These are phyloP conservation scores for Hydrolagus affinis DNA, from an alignment of 2,113 vertebrate species.

Conservation along the genomic window DNA sequence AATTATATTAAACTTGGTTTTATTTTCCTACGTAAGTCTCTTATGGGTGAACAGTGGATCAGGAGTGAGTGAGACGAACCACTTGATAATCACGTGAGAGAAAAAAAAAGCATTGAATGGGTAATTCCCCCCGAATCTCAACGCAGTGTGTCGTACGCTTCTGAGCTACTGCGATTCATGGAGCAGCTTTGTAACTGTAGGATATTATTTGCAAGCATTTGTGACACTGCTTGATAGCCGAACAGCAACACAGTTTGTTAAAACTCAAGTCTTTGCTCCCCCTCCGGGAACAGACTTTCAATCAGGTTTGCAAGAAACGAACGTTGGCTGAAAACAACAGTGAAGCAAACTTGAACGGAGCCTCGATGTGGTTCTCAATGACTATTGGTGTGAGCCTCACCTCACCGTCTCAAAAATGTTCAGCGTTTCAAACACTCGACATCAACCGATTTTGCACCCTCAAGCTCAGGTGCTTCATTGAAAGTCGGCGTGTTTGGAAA, in stretches of 20 bases:
- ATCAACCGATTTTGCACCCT: background rate
- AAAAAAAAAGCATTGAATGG: background rate
- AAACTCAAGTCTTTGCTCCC: background rate
- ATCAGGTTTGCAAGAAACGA: background rate
- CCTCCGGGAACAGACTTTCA: background rate
- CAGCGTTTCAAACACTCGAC: background rate
- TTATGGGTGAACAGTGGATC: constrained; percentile 7
- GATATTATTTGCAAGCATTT: constrained; percentile 13
- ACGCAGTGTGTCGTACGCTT: background rate
- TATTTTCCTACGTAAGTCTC: background rate
- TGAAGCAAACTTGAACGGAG: background rate
- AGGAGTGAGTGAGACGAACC: background rate
- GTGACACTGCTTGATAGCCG: background rate
- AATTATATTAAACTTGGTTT: background rate
- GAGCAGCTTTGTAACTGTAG: background rate
- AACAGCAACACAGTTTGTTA: constrained; percentile 16
- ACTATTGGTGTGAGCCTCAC: background rate
- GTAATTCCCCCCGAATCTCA: background rate
- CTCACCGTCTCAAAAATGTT: background rate
- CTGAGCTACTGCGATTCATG: background rate
- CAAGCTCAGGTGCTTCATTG: background rate
- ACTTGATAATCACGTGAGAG: background rate
- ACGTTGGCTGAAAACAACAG: background rate
- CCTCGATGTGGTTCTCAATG: background rate
- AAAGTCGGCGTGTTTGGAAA: background rate